Conservation (phyloP, 2,113 vertebrate species). For the Lepus timidus region DNA sequence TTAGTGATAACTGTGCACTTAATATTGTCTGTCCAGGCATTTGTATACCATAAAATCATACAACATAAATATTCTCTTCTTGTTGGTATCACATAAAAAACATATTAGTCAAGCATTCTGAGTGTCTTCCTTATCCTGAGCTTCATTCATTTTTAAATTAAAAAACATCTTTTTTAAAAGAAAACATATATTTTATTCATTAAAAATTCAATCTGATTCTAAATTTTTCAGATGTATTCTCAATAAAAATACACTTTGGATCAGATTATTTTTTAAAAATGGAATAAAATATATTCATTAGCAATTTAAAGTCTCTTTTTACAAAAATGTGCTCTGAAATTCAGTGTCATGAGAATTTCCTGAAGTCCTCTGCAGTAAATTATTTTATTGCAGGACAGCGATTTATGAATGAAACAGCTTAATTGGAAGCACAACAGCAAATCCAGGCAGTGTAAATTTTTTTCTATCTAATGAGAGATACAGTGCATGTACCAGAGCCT, state of each 20-base stretch:
- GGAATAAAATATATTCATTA: conserved; percentile 52
- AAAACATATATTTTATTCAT: conserved; percentile 45
- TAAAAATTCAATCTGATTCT: conserved; percentile 44
- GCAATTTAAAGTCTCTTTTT: conserved; percentile 9
- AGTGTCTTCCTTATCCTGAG: conserved; percentile 17
- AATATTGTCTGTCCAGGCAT: conserved; percentile 54
- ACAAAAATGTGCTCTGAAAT: background rate
- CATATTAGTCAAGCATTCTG: conserved; percentile 5
- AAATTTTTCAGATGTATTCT: conserved; percentile 53
- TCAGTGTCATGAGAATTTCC: background rate
- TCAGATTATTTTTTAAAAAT: conserved; percentile 53
- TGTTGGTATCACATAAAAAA: conserved; percentile 48
- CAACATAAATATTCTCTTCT: conserved; percentile 22
- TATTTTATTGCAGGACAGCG: background rate
- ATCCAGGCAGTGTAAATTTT: background rate
- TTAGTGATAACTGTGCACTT: conserved; percentile 22
- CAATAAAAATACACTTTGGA: conserved; percentile 17
- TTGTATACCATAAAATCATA: conserved; percentile 45
- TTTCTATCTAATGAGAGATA: background rate
- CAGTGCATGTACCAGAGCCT: background rate
- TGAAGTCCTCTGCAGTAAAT: background rate
- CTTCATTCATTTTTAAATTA: conserved; percentile 58
- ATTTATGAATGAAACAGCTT: conserved; percentile 28
- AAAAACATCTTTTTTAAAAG: conserved; percentile 22
- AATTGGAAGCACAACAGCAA: background rate